These are phyloP conservation scores for Actinia tenebrosa DNA, from an alignment of 64 coral and sea anemone species.

Conservation along the genomic window DNA sequence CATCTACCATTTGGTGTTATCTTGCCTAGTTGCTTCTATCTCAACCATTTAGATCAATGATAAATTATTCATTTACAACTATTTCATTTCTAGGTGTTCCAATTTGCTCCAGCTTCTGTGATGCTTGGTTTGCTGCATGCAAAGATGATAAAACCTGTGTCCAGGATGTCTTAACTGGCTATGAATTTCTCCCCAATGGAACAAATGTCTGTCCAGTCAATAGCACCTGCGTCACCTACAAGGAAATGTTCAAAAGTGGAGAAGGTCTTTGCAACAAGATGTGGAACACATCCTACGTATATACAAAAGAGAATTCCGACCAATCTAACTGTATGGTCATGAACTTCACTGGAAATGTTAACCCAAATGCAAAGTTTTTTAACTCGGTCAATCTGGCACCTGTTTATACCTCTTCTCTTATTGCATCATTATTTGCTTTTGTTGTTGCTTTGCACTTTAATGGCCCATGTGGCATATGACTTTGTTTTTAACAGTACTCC, in stretches of 20 bases:
- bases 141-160: constrained; percentile 59
- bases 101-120: constrained; percentile 46
- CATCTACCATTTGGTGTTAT: too few species aligned
- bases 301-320: constrained; percentile 27
- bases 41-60: too few species aligned
- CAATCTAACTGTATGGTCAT: constrained; percentile 46
- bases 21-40: too few species aligned
- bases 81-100: constrained; percentile 21
- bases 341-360: background rate
- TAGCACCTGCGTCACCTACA: constrained; percentile 31
- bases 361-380: background rate
- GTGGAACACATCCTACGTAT: constrained; percentile 44
- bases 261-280: constrained; percentile 52
- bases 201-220: constrained; percentile 39
- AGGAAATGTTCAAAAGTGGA: constrained; percentile 37
- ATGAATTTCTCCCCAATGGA: constrained; percentile 30
- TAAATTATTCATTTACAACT: background rate
- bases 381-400: background rate
- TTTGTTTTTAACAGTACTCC: background rate
- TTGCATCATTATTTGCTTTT: background rate
- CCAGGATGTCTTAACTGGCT: constrained; percentile 45
- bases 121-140: constrained; percentile 48
- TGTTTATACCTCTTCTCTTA: background rate
- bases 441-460: background rate
- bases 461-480: too few species aligned